Evolutionary conservation across 2,113 vertebrate species (phyloP).

Genomic region (Nesogale talazaci): DNA sequence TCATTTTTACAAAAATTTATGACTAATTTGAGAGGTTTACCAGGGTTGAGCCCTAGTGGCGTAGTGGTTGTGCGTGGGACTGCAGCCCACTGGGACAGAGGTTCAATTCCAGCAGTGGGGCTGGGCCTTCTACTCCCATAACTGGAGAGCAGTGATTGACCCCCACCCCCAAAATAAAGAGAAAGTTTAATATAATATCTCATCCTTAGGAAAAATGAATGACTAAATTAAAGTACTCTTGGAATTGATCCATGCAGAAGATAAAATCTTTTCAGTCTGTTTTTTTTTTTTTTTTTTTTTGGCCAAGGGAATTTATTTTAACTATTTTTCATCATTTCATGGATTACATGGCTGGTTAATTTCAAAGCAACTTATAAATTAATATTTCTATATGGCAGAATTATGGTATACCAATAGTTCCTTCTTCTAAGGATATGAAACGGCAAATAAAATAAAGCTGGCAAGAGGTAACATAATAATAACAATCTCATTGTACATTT

Average conservation of each 20-base stretch:
- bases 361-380: conserved; percentile 34
- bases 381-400: conserved; percentile 72
- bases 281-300: conserved; percentile 8
- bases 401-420: conserved; percentile 71
- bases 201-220: conserved; percentile 78
- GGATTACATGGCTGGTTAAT: conserved; percentile 65
- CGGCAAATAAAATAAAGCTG: conserved; percentile 11
- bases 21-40: conserved; percentile 84
- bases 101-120: too few relatives aligned
- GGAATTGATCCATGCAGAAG: conserved; percentile 78
- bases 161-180: too few relatives aligned
- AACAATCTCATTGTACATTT: not conserved
- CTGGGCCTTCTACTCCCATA: too few relatives aligned
- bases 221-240: conserved; percentile 75
- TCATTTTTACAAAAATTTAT: conserved; percentile 80
- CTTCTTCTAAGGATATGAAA: conserved; percentile 36
- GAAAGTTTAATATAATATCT: conserved; percentile 84
- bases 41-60: too few relatives aligned
- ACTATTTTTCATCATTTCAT: conserved; percentile 45
- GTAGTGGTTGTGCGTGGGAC: too few relatives aligned
- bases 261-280: conserved; percentile 74
- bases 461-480: not conserved
- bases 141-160: too few relatives aligned
- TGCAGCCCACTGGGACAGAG: too few relatives aligned
- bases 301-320: conserved; percentile 70